Base-by-base conservation (phyloP, 2,888 invertebrate species). In the Pterostichus madidus region DNA sequence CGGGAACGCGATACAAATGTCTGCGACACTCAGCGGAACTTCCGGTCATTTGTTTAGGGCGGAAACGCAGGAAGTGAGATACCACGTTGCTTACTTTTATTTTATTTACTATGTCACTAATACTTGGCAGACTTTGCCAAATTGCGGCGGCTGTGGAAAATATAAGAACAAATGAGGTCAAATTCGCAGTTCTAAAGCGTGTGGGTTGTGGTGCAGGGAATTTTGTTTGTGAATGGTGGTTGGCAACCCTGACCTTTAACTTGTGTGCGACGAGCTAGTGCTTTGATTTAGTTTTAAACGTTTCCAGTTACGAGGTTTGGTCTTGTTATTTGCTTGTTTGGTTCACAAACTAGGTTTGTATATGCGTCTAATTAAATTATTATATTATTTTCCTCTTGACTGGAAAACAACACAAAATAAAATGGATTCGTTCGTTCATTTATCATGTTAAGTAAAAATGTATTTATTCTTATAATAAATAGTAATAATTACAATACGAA, bases 131-230 rank as follows among this genome's bases (percentile, higher is more conserved):
- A 75, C 31, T 49, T 32, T 31, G 52, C 52, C 71, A 71, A 71
- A 71, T 15, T 75, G 24, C 49, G 49, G 7, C 8, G 75, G 52
- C 75, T 52, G 52, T 31, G 49, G 31, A 75, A 75, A 35, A 52
- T 52, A 52, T 75, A 49, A 75, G 32, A 75, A 49, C 52, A 75
- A 75, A 75, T 52, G 75, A 75, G 75, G 75, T 75, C 52, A 52
- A 31, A 75, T 31, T 75, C 52, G 49, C 8, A 52, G 52, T 24
- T 24, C 24, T 24, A 3, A 24, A 3, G 24, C 24, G 24, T 11
- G 35, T 15, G 39, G 15, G 15, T 13, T 15, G 13, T 11, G 15
- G 44, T 8, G 64, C 35, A 24, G 24, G 24, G 24, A 24, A 24
- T 39, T n/a, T 35, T 68, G 39, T 68, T 68, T 15, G 15, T 35